Evolutionary conservation across 2,113 vertebrate species (phyloP).

Genomic region (Antechinus flavipes): DNA sequence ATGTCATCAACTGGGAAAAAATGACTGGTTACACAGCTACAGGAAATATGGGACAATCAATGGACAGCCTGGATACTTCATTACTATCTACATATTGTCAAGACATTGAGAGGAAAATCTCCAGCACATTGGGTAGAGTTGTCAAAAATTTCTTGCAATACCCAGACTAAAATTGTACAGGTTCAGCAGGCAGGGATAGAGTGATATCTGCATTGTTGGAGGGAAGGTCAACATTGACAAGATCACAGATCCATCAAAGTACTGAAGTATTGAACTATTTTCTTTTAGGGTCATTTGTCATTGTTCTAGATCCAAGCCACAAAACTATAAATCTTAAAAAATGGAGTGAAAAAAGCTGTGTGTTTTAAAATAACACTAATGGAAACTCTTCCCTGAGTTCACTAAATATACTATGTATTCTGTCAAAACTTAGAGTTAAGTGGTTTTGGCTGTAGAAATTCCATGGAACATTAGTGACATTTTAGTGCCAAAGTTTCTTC

Average conservation of each 20-base stretch:
- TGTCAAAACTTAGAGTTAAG: conserved; percentile 70
- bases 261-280: conserved; percentile 25
- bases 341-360: conserved; percentile 61
- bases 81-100: neutral
- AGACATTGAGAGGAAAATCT: neutral
- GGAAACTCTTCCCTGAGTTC: conserved; percentile 63
- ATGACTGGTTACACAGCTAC: neutral
- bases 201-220: neutral
- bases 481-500: conserved; percentile 72
- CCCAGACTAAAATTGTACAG: neutral
- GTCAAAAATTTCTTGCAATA: neutral
- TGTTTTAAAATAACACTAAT: conserved; percentile 63
- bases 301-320: conserved; percentile 65
- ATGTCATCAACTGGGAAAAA: neutral
- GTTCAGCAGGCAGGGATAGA: neutral
- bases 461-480: conserved; percentile 68
- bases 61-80: neutral
- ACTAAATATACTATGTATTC: conserved; percentile 65
- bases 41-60: neutral
- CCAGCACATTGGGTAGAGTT: neutral
- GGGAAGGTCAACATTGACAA: neutral
- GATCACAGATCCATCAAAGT: neutral
- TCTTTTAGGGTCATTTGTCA: conserved; percentile 65
- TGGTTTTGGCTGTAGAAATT: conserved; percentile 73
- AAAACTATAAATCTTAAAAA: conserved; percentile 57